Conservation (phyloP, 2,113 vertebrate genomes). For the Toxotes jaculatrix region DNA sequence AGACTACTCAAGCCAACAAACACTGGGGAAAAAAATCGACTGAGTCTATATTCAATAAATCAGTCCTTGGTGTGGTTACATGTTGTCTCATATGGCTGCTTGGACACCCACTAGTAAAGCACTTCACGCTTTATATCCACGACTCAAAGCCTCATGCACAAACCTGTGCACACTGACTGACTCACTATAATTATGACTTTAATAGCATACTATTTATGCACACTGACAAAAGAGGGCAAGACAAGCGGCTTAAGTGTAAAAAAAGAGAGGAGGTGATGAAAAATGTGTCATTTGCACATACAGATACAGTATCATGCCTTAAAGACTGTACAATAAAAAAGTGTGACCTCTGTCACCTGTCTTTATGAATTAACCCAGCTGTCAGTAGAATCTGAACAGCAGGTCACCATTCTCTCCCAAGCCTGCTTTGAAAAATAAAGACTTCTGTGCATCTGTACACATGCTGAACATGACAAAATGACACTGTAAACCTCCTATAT, state of each 20-base stretch:
- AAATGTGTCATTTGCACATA: conserved; percentile 34
- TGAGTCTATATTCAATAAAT: background rate
- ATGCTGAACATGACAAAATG: background rate
- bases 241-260: conserved; percentile 22
- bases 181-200: conserved; percentile 19
- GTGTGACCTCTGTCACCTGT: conserved; percentile 34
- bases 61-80: background rate
- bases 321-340: conserved; percentile 27
- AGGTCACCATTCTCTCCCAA: background rate
- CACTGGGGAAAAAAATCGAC: background rate
- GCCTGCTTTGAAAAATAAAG: conserved; percentile 13
- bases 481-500: background rate
- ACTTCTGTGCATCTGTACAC: background rate
- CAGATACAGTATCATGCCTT: conserved; percentile 31
- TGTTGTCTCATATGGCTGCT: background rate
- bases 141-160: background rate
- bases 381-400: conserved; percentile 1
- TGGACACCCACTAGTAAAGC: background rate
- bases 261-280: conserved; percentile 31
- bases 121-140: background rate
- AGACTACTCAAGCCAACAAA: background rate
- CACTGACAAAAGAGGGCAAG: conserved; percentile 17
- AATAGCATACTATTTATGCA: conserved; percentile 21
- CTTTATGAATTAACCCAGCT: conserved; percentile 18
- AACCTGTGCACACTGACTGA: background rate